These are phyloP conservation scores for Jacana jacana DNA, from an alignment of 2,113 vertebrate genomes.

Conservation along the genomic window DNA sequence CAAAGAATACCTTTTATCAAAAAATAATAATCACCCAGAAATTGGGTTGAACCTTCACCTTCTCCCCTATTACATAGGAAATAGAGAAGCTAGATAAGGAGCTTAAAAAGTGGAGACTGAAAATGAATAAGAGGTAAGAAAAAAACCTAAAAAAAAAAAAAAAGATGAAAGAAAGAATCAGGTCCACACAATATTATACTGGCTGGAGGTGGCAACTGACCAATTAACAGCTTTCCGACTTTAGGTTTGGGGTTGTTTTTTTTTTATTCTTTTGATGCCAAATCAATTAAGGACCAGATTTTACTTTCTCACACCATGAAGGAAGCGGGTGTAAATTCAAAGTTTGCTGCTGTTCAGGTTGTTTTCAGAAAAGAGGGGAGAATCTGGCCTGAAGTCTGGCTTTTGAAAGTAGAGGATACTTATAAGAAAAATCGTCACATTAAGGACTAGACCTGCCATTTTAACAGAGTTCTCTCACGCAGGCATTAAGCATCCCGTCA, in stretches of 20 bases:
- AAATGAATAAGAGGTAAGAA: background rate
- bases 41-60: conserved; percentile 40
- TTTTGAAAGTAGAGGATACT: background rate
- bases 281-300: background rate
- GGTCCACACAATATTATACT: background rate
- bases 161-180: background rate
- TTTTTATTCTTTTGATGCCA: background rate
- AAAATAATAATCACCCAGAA: conserved; percentile 43
- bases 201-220: background rate
- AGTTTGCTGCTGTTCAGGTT: background rate
- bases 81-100: background rate
- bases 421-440: background rate
- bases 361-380: background rate
- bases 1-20: conserved; percentile 38
- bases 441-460: background rate
- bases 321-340: background rate
- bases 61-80: background rate
- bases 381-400: background rate
- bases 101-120: background rate
- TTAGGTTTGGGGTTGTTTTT: background rate
- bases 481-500: background rate
- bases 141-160: background rate
- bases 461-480: background rate
- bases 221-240: background rate
- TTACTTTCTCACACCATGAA: background rate